Percentiles rank a stretch among this genome's conserved stretches.
phyloP scores from a whole-genome alignment of 2,888 invertebrate species.

The Dorcus hopei region DNA sequence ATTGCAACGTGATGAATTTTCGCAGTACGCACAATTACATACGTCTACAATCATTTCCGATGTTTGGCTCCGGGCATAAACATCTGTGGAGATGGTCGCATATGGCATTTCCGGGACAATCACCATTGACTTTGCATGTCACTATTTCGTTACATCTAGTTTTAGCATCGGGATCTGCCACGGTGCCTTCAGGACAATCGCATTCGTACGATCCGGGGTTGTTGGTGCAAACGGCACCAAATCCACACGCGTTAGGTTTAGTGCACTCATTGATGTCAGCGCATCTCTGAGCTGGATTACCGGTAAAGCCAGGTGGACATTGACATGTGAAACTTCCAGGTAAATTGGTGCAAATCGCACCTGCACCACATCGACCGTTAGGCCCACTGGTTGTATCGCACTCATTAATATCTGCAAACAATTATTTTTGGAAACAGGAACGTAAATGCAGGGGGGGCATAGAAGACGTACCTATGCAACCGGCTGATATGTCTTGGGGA shows the following conservation, averaged over 20 bases:
- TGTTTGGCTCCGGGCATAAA: constrained; percentile 85
- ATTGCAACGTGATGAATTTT: neutral
- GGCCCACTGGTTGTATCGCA: constrained; percentile 77
- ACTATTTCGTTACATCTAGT: constrained; percentile 80
- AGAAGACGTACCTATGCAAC: constrained; percentile 65
- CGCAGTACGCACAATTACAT: constrained; percentile 47
- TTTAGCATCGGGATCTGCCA: constrained; percentile 81
- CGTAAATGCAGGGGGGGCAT: no score
- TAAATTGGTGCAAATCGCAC: constrained; percentile 76
- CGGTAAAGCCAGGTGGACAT: constrained; percentile 81
- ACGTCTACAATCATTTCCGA: constrained; percentile 90
- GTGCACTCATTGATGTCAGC: constrained; percentile 81
- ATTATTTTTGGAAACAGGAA: neutral
- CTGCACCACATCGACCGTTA: constrained; percentile 79
- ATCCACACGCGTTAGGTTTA: constrained; percentile 68
- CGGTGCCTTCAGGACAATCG: constrained; percentile 75
- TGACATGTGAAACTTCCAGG: constrained; percentile 78
- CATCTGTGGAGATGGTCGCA: constrained; percentile 78
- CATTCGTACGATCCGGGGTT: constrained; percentile 74
- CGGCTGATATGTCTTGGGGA: constrained; percentile 82
- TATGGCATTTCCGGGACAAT: constrained; percentile 87
- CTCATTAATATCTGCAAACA: constrained; percentile 76
- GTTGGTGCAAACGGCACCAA: constrained; percentile 77
- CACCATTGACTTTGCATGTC: constrained; percentile 68
- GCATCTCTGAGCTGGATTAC: constrained; percentile 79